These are phyloP conservation scores for Protonibea diacanthus DNA, from an alignment of 2,797 vertebrate genomes.

Conservation along the genomic window DNA sequence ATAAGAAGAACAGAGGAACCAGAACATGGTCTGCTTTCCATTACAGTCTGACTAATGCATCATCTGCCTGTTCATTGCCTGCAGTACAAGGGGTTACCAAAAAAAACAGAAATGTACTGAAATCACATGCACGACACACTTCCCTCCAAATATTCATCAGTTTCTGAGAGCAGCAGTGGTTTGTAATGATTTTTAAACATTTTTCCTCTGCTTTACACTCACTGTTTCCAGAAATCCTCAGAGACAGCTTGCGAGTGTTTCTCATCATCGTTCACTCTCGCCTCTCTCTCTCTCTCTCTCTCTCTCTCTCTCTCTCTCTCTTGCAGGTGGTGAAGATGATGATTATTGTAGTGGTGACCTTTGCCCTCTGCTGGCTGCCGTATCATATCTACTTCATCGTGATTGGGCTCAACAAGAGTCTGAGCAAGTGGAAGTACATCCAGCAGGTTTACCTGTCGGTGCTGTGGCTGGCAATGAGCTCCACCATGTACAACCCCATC, in stretches of 20 bases:
- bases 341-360: slow-evolving; percentile 97
- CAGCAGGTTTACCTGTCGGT: slow-evolving; percentile 96
- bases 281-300: not conserved
- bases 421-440: slow-evolving; percentile 93
- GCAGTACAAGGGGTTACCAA: slow-evolving; percentile 1
- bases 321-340: slow-evolving; percentile 99
- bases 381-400: slow-evolving; percentile 96
- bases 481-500: slow-evolving; percentile 99
- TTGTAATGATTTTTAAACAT: not conserved
- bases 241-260: not conserved
- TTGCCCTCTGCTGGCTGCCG: slow-evolving; percentile 97
- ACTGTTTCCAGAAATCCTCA: not conserved
- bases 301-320: slow-evolving; percentile 2
- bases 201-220: not conserved
- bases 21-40: not conserved
- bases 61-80: not conserved
- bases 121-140: not conserved
- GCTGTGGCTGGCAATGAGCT: slow-evolving; percentile 99
- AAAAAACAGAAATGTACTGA: not conserved
- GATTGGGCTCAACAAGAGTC: slow-evolving; percentile 88
- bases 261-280: not conserved
- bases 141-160: not conserved
- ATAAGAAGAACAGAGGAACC: not conserved
- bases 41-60: not conserved
- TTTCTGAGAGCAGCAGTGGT: not conserved